phyloP scores from a whole-genome alignment of 2,797 vertebrate genomes.

The Hybognathus amarus region DNA sequence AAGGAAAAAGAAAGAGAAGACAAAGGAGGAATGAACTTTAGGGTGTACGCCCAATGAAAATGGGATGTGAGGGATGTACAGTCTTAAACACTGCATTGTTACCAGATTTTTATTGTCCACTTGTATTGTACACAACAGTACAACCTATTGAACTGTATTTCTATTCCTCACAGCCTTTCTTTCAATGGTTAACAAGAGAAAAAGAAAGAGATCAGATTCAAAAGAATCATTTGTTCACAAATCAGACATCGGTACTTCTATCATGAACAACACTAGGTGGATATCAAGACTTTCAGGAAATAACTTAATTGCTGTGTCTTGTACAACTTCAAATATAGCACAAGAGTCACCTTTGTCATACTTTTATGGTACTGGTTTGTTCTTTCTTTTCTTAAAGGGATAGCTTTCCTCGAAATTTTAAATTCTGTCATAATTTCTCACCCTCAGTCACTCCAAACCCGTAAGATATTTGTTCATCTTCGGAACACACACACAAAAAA shows the following conservation, averaged over 20 bases:
- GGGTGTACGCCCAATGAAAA: conserved; percentile 41
- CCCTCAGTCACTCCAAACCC: too few relatives aligned
- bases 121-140: background rate
- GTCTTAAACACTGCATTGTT: background rate
- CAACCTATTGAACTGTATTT: background rate
- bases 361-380: background rate
- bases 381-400: background rate
- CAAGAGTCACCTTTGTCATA: background rate
- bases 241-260: background rate
- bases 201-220: background rate
- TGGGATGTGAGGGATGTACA: background rate
- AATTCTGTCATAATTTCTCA: too few relatives aligned
- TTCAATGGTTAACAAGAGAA: background rate
- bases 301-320: background rate
- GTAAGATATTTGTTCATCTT: too few relatives aligned
- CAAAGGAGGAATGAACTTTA: background rate
- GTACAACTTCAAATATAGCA: background rate
- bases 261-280: background rate
- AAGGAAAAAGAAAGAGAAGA: background rate
- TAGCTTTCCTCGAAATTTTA: too few relatives aligned
- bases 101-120: background rate
- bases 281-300: background rate
- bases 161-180: background rate
- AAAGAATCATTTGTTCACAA: background rate
- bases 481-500: too few relatives aligned